phyloP scores from a whole-genome alignment of 2,888 invertebrate species.

The Drosophila borealis region DNA sequence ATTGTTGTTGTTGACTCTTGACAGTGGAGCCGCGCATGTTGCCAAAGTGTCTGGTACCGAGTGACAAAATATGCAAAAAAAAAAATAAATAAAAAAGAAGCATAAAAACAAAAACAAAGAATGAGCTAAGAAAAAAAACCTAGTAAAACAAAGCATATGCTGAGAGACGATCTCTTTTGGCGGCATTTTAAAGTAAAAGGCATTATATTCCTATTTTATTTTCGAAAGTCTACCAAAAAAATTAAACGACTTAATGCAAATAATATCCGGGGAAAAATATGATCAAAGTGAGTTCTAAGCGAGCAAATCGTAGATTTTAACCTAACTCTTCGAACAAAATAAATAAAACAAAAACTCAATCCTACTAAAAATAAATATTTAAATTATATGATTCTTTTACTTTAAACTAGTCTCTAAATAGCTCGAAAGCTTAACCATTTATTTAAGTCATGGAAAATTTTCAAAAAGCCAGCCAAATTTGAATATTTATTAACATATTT shows the following conservation, averaged over 20 bases:
- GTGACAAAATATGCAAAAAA: constrained; percentile 57
- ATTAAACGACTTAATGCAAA: constrained; percentile 5
- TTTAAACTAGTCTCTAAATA: neutral
- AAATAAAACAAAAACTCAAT: neutral
- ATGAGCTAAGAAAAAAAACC: neutral
- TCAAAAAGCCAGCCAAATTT: neutral
- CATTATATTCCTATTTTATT: constrained; percentile 1
- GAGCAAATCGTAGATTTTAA: neutral
- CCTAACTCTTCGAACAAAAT: neutral
- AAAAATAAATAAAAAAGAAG: constrained; percentile 15
- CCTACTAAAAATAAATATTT: neutral
- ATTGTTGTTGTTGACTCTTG: constrained; percentile 10
- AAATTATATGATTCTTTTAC: neutral
- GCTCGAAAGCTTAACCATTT: neutral
- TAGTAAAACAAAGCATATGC: constrained; percentile 3
- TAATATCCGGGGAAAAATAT: neutral
- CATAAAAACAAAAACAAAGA: constrained; percentile 25
- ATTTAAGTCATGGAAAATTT: neutral
- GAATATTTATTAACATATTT: constrained; percentile 1
- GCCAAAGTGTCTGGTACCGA: constrained; percentile 65
- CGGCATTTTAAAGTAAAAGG: constrained; percentile 25
- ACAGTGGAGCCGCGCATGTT: constrained; percentile 37
- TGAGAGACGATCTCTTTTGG: constrained; percentile 34
- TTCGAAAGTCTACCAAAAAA: constrained; percentile 37
- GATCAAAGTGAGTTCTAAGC: neutral